Evolutionary conservation across 2,113 vertebrate species (phyloP), one percentile per base, ranked within the genome.

Genomic region (Microcebus griseorufus): DNA sequence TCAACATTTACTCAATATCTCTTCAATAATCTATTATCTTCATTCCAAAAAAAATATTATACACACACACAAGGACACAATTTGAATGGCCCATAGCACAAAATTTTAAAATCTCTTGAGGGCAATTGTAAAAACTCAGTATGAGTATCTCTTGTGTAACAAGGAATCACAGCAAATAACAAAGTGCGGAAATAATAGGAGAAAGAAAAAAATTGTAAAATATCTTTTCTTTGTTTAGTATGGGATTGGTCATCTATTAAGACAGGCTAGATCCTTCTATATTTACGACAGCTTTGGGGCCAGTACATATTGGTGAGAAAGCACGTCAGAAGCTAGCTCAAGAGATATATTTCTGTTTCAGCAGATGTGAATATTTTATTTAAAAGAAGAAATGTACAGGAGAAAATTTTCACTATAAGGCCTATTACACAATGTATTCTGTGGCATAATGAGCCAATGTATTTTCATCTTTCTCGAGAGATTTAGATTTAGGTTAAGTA

Each of bases 401-500:
- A 80, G 42, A 60, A 25, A 65, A 22, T 16, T 45, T 67, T 76
- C 64, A 62, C 11, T 73, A 29, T 62, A 42, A n/a, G 32, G 11
- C 22, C 34, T 45, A 65, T 45, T 48, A n/a, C 18, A 84, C n/a
- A 72, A 53, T 72, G 32, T 34, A 83, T 20, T 84, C 4, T 70
- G 20, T 84, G 53, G 69, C 34, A 93, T 84, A 39, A 85, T 65
- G 75, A 73, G 29, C 12, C 27, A 79, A 85, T 29, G 39, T 23
- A 37, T 37, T 87, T 95, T 88, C 42, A 80, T 73, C 20, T 85
- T 67, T 93, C 72, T 93, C 69, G 34, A 88, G 72, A 79, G 37
- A 51, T 13, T 27, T 78, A 34, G 5, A 70, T 78, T 89, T 89
- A 86, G 53, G 22, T 34, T 65, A 65, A 75, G 20, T 29, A 84